A percentile compares a stretch with the other conserved stretches of the same genome.
Evolutionary conservation across 2,113 vertebrate species (phyloP).

Genomic region (Paradisaea rubra): DNA sequence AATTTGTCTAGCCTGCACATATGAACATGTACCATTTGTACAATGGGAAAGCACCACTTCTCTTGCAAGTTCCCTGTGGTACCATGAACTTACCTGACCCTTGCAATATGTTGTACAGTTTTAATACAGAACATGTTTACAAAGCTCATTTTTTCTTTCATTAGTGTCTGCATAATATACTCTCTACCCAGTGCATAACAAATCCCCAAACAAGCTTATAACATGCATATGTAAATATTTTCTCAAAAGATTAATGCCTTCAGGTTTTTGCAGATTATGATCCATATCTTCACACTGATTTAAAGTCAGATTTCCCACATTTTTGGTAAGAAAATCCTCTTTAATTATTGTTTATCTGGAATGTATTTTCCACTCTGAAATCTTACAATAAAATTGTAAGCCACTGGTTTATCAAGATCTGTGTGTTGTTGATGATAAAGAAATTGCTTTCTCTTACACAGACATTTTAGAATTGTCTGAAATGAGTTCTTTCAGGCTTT

Average conservation of each 20-base stretch:
- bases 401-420: background rate
- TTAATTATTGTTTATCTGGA: constrained; percentile 25
- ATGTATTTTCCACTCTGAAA: background rate
- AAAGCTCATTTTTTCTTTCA: background rate
- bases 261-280: constrained; percentile 2
- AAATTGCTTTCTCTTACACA: background rate
- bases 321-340: background rate
- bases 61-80: background rate
- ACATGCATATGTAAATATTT: constrained; percentile 39
- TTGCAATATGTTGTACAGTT: background rate
- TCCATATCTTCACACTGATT: background rate
- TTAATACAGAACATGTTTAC: background rate
- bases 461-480: background rate
- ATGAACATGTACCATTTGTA: background rate
- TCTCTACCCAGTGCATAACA: background rate
- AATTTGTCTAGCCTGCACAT: background rate
- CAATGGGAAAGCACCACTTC: background rate
- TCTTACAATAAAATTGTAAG: constrained; percentile 21
- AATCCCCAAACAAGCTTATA: constrained; percentile 9
- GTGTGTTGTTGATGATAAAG: background rate
- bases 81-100: background rate
- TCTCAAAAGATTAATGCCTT: constrained; percentile 33
- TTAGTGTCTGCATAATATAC: background rate
- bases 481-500: background rate
- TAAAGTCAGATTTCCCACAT: background rate